Percentiles rank a stretch among this genome's conserved stretches.
These are phyloP conservation scores for Gryllus longicercus DNA, from an alignment of 2,888 invertebrate species.

Conservation along the genomic window DNA sequence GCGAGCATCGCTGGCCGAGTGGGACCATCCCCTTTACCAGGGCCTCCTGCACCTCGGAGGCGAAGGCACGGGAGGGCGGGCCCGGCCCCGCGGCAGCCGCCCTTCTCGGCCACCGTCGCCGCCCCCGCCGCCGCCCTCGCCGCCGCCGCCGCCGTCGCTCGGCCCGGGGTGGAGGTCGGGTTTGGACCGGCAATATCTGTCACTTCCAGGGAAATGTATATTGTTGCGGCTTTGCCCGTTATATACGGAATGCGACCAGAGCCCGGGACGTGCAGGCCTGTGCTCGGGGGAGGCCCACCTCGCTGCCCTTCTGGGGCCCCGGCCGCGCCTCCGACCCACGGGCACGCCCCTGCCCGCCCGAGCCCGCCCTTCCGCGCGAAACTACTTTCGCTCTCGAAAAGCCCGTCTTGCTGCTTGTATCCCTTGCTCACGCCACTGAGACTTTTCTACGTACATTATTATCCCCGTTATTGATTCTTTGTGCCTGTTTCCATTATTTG, in stretches of 20 bases:
- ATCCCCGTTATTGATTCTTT: too few species aligned
- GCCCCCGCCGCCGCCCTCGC: neutral
- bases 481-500: too few species aligned
- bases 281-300: neutral
- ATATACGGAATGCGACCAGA: slow-evolving; percentile 4
- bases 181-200: slow-evolving; percentile 36
- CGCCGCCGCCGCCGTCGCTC: slow-evolving; percentile 12
- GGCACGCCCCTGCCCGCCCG: neutral
- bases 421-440: too few species aligned
- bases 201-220: slow-evolving; percentile 35
- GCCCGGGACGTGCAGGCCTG: neutral
- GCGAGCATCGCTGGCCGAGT: neutral
- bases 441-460: too few species aligned
- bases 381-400: too few species aligned
- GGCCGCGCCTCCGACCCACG: too few species aligned
- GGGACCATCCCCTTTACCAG: neutral
- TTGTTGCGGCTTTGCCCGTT: slow-evolving; percentile 22
- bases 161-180: slow-evolving; percentile 24
- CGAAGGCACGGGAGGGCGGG: neutral
- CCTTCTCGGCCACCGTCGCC: neutral
- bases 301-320: too few species aligned
- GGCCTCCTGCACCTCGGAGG: neutral
- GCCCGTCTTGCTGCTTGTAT: too few species aligned
- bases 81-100: neutral
- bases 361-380: neutral